These are phyloP conservation scores for Paraescarpia echinospica DNA, from an alignment of 1,140 invertebrate genomes.

Conservation along the genomic window DNA sequence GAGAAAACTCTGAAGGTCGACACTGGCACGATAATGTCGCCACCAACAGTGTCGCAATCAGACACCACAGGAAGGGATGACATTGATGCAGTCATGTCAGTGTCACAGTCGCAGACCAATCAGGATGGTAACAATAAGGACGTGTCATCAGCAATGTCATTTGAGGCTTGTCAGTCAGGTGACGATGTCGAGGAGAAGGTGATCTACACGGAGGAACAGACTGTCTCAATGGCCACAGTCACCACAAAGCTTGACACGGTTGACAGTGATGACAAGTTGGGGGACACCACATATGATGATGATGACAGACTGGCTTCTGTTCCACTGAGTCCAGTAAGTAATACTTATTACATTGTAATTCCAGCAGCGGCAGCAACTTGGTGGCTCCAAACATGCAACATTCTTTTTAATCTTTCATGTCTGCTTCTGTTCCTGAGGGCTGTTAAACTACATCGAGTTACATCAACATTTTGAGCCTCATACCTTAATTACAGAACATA, in stretches of 20 bases:
- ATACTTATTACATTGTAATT: not conserved
- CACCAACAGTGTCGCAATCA: not conserved
- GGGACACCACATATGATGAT: not conserved
- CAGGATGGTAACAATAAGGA: not conserved
- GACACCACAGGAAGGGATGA: not conserved
- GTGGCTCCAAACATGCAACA: not conserved
- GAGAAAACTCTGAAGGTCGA: not conserved
- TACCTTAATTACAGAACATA: no score
- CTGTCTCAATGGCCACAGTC: not conserved
- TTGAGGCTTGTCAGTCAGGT: not conserved
- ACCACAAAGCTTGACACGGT: not conserved
- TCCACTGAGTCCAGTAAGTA: not conserved
- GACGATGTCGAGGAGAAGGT: not conserved
- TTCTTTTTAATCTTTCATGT: not conserved
- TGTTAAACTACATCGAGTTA: no score
- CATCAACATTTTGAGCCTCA: no score
- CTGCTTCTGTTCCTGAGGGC: not conserved
- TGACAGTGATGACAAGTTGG: not conserved
- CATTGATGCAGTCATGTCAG: not conserved
- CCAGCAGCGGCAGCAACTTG: not conserved
- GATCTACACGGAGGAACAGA: not conserved
- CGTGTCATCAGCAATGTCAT: not conserved
- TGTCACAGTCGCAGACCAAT: not conserved
- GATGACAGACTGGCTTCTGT: not conserved
- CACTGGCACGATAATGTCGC: not conserved